Evolutionary conservation across 2,797 vertebrate genomes (phyloP), one percentile per base, ranked within the genome.

Genomic region (Crenuchus spilurus): DNA sequence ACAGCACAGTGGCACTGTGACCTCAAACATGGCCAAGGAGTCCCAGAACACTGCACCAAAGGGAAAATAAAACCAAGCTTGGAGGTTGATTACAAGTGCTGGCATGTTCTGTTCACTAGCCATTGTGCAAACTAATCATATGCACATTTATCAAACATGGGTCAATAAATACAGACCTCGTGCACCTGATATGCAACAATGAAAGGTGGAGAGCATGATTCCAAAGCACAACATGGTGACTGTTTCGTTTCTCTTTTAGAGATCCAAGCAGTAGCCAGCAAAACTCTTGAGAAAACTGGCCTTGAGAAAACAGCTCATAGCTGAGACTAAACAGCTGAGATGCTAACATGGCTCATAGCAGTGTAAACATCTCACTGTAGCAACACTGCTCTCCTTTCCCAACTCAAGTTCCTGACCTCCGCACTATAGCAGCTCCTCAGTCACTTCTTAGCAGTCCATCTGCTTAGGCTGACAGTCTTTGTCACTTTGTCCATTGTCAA

Each of bases 161-260:
- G 33, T 65, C 58, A 78, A 70, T 75, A 81, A 76, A 78, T 76
- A 78, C 13, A 78, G 24, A 55, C 18, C 51, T 42, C 39, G 69
- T 24, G 2, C 28, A 61, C 24, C 10, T 44, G 42, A 70, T 61
- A 51, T 70, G 74, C 68, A 65, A 54, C 10, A 48, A 51, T 42
- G 46, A 67, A 30, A 66, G 46, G 37, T 66, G 37, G 55, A 62
- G 33, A 26, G 7, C 22, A 72, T 42, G 24, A 46, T 70, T 64
- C 42, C 3, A 46, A 72, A 54, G 22, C 54, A 68, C 37, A 37
- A 39, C 16, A 33, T 16, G 26, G 14, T 26, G 67, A 44, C n/a
- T 16, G 6, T 28, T 14, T 41, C 41, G 18, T 35, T 48, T 39
- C 52, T 35, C 28, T 31, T n/a, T 30, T 7, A 60, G 70, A 51